Evolutionary conservation across 2,113 vertebrate genomes (phyloP).

Genomic region (Chloropsis hardwickii): DNA sequence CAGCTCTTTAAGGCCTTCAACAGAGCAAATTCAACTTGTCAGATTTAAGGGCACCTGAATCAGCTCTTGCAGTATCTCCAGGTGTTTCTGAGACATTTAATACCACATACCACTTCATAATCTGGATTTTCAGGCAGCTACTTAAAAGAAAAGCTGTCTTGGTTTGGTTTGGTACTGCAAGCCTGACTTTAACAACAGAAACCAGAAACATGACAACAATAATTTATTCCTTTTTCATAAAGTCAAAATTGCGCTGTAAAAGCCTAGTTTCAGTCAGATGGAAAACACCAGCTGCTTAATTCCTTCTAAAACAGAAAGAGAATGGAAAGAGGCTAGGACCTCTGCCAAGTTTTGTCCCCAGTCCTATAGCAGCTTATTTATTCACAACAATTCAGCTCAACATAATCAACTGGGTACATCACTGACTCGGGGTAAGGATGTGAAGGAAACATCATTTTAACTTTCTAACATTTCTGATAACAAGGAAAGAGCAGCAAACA

Average conservation of each 20-base stretch:
- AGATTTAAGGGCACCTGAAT: not conserved
- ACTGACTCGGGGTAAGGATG: not conserved
- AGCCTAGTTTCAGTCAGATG: not conserved
- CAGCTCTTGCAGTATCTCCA: not conserved
- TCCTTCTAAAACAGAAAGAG: not conserved
- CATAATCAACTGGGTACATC: rapidly evolving
- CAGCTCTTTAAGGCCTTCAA: not conserved
- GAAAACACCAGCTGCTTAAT: not conserved
- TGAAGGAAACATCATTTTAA: not conserved
- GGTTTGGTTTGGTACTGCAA: not conserved
- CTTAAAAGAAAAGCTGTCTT: not conserved
- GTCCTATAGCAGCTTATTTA: not conserved
- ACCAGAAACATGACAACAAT: not conserved
- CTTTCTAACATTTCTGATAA: not conserved
- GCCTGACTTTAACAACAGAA: not conserved
- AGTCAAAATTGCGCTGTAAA: not conserved
- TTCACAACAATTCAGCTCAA: not conserved
- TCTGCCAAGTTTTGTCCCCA: not conserved
- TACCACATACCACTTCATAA: not conserved
- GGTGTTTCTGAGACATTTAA: not conserved
- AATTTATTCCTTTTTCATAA: not conserved
- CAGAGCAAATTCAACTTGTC: not conserved
- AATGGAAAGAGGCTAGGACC: not conserved
- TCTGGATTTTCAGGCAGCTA: not conserved
- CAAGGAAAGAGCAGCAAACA: not conserved